A percentile compares a stretch with the other conserved stretches of the same genome.
phyloP scores from a whole-genome alignment of 2,888 invertebrate species.

The Andrena fulva region DNA sequence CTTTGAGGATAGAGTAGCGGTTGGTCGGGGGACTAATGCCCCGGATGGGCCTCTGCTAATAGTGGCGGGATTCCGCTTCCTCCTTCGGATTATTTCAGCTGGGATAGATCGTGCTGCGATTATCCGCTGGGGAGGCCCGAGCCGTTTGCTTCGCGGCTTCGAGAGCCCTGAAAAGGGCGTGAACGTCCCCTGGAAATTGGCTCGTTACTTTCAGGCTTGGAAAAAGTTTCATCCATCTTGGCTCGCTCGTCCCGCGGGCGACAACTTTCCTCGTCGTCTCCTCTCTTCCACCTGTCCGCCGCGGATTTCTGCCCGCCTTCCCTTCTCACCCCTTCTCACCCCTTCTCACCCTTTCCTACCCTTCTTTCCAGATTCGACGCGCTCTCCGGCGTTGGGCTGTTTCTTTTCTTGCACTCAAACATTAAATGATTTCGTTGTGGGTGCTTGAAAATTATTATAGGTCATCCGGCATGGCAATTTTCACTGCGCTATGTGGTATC shows the following conservation, averaged over 20 bases:
- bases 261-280: slow-evolving; percentile 63
- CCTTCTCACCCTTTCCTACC: neutral
- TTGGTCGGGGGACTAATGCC: neutral
- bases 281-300: too few species aligned
- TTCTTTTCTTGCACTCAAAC: neutral
- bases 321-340: slow-evolving; percentile 8
- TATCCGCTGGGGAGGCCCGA: neutral
- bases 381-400: neutral
- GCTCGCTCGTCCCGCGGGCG: slow-evolving; percentile 61
- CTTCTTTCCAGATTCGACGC: neutral
- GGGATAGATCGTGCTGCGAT: neutral
- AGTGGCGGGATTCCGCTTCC: neutral
- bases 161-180: slow-evolving; percentile 23
- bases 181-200: slow-evolving; percentile 67
- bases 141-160: neutral
- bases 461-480: too few species aligned
- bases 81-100: neutral
- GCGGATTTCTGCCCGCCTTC: slow-evolving; percentile 31
- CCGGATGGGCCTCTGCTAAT: neutral
- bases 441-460: neutral
- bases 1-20: neutral
- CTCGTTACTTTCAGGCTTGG: slow-evolving; percentile 68
- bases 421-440: neutral
- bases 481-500: too few species aligned
- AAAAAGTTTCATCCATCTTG: slow-evolving; percentile 71